phyloP scores from a whole-genome alignment of 2,888 invertebrate species.

The Drosophila buzzatii region DNA sequence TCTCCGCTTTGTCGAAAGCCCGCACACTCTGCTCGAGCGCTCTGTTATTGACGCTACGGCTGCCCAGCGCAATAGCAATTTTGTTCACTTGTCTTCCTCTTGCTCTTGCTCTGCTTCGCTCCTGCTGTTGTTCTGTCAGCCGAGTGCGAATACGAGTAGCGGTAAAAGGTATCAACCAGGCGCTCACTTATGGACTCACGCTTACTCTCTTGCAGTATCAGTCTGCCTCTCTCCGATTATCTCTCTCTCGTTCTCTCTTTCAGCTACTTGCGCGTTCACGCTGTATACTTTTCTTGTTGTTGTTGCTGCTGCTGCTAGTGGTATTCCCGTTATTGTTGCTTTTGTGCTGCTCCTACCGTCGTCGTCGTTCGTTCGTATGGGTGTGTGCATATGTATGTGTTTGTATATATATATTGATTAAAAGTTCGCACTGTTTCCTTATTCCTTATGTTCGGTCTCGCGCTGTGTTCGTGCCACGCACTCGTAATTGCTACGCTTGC shows the following conservation, averaged over 20 bases:
- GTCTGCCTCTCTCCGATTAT: conserved; percentile 8
- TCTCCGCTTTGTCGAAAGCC: conserved; percentile 34
- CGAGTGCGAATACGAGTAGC: conserved; percentile 36
- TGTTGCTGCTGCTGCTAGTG: conserved; percentile 19
- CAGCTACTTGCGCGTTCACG: conserved; percentile 44
- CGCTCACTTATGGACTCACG: conserved; percentile 24
- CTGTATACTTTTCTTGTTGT: conserved; percentile 50
- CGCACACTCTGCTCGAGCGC: conserved; percentile 28
- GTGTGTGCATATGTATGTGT: conserved; percentile 25
- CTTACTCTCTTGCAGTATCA: conserved; percentile 23
- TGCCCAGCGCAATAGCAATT: conserved; percentile 79
- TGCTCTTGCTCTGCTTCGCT: conserved; percentile 25
- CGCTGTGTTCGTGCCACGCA: conserved; percentile 50
- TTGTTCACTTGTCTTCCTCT: conserved; percentile 73
- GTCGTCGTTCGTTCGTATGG: conserved; percentile 16
- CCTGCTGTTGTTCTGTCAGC: conserved; percentile 19
- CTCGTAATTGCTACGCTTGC: conserved; percentile 52
- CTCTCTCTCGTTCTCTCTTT: conserved; percentile 29
- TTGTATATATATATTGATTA: conserved; percentile 70
- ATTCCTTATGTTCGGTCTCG: conserved; percentile 41
- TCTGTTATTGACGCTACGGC: conserved; percentile 64
- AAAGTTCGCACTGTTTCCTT: conserved; percentile 70
- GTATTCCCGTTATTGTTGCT: conserved; percentile 56
- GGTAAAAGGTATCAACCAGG: conserved; percentile 43
- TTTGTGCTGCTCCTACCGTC: conserved; percentile 43